Evolutionary conservation across 2,113 vertebrate genomes (phyloP), one percentile per base, ranked within the genome.

Genomic region (Meriones unguiculatus): DNA sequence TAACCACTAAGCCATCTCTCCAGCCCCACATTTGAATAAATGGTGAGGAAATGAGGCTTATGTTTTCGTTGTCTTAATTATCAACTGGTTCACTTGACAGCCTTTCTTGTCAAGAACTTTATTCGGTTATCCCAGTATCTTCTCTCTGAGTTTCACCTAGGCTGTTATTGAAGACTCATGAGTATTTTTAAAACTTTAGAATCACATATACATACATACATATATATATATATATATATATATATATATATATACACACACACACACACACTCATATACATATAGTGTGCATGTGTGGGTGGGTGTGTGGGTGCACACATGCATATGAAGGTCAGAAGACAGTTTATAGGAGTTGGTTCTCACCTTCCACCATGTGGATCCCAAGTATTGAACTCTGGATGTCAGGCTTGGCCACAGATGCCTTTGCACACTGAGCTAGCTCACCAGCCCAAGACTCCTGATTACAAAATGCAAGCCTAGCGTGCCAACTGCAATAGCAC

Each of bases 401-500:
- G 8, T 46, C 14, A 38, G 57, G 25, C 24, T 84, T 35, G 77
- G 9, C 18, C 9, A 20, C 77, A 57, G 30, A 15, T 54, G 50
- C 9, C 30, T 35, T 57, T 35, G 57, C 15, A 7, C 25, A 13
- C 3, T 35, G 64, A 67, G 9, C 84, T 28, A 50, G 2, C 30
- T 50, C 30, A 46, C 25, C 30, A 67, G 64, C 41, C 28, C 64
- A 94, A 41, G 69, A 70, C 65, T 87, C 46, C 13, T 87, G 65
- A n/a, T n/a, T 70, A 35, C 46, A 65, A 77, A 82, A 13, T 14
- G 17, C 38, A 72, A 78, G 9, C n/a, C 12, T 7, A 75, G 81
- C 38, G 17, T 3, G 24, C 54, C 54, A 50, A 4, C 52, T 41
- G 12, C 0, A 10, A 24, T 0, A 1, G 50, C 4, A 2, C 80